These are phyloP conservation scores for Felis chaus DNA, from an alignment of 2,113 vertebrate species.

Conservation along the genomic window DNA sequence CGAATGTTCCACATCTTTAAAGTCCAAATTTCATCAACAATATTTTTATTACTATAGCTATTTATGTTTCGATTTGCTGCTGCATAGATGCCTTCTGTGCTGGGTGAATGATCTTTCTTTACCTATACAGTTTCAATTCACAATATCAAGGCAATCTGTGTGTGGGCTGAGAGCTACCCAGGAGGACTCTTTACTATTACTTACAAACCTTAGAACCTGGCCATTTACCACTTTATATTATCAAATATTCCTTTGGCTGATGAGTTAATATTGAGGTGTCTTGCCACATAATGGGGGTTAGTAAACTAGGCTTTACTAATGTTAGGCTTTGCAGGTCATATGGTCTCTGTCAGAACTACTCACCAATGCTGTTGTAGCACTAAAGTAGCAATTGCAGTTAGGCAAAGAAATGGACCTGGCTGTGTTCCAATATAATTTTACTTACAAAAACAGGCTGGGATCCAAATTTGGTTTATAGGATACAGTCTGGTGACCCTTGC, in stretches of 20 bases:
- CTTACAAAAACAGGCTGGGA: not conserved
- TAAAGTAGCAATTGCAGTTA: not conserved
- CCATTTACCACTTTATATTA: not conserved
- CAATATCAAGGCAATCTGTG: not conserved
- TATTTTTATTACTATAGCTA: not conserved
- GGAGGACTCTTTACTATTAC: not conserved
- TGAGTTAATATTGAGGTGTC: constrained; percentile 19
- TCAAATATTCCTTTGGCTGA: not conserved
- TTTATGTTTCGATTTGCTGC: not conserved
- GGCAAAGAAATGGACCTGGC: constrained; percentile 45
- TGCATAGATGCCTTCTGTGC: not conserved
- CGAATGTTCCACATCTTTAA: not conserved
- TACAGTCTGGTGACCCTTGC: not conserved
- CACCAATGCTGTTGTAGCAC: not conserved
- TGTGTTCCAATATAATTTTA: not conserved
- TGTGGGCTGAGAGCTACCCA: not conserved
- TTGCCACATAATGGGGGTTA: constrained; percentile 19
- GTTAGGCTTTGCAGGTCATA: not conserved
- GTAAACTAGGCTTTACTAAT: not conserved
- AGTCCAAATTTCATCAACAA: constrained; percentile 18
- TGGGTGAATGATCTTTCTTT: not conserved
- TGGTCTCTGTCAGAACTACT: constrained; percentile 29
- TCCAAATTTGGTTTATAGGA: not conserved
- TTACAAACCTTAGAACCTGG: not conserved
- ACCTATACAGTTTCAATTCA: not conserved